Conservation (phyloP, 2,888 invertebrate species). For the Tribolium freemani region DNA sequence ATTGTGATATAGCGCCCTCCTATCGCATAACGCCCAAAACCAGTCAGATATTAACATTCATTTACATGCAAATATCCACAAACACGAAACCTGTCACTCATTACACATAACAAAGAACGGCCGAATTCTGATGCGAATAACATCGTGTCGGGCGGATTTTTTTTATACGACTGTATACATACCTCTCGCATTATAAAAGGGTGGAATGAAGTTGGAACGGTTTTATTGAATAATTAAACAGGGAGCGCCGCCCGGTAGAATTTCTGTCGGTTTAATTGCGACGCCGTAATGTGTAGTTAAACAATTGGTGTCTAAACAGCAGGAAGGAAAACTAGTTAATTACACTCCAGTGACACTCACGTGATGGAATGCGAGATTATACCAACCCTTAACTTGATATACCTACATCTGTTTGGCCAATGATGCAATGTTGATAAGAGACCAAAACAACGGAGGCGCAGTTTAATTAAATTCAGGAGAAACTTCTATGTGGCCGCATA, state of each 20-base stretch:
- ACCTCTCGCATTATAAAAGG: constrained; percentile 36
- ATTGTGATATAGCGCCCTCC: constrained; percentile 59
- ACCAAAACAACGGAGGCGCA: constrained; percentile 32
- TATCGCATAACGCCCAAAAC: constrained; percentile 50
- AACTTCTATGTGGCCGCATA: constrained; percentile 10
- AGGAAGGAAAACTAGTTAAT: constrained; percentile 59
- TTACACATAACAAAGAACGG: constrained; percentile 38
- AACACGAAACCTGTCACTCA: constrained; percentile 47
- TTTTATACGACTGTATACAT: constrained; percentile 29
- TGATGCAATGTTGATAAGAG: constrained; percentile 33
- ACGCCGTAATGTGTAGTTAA: constrained; percentile 58
- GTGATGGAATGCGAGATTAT: constrained; percentile 45
- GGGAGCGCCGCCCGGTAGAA: constrained; percentile 50
- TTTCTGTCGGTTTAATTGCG: constrained; percentile 58
- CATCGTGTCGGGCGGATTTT: constrained; percentile 25
- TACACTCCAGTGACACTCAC: constrained; percentile 50
- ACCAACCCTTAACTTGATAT: constrained; percentile 42
- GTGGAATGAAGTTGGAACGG: constrained; percentile 40
- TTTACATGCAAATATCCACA: constrained; percentile 51
- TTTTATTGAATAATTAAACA: constrained; percentile 60
- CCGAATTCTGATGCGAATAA: constrained; percentile 41
- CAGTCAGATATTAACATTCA: constrained; percentile 56
- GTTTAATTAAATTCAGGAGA: constrained; percentile 24
- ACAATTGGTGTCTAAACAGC: constrained; percentile 58
- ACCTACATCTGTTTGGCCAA: constrained; percentile 39